Evolutionary conservation across 2,797 vertebrate species (phyloP).

Genomic region (Capromys pilorides): DNA sequence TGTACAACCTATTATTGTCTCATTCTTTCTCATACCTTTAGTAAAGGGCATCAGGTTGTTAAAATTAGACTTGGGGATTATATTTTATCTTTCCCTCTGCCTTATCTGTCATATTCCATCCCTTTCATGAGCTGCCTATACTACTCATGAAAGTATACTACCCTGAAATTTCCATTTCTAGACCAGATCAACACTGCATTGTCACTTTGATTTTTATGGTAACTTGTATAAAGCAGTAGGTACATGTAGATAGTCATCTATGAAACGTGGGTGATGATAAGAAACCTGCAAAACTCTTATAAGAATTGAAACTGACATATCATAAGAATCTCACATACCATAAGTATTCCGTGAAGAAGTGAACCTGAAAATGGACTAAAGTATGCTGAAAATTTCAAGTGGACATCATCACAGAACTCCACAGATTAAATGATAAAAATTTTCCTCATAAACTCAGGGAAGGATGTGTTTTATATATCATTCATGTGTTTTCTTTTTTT

Average conservation of each 20-base stretch:
- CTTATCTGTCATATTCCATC: neutral
- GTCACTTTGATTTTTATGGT: neutral
- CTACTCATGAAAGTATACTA: neutral
- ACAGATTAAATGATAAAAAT: neutral
- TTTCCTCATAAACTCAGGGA: neutral
- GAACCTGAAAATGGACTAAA: neutral
- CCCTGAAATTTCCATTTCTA: neutral
- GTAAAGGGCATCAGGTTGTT: neutral
- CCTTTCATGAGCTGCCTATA: neutral
- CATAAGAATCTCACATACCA: neutral
- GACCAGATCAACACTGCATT: neutral
- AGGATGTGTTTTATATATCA: neutral
- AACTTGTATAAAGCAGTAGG: neutral
- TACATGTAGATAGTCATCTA: neutral
- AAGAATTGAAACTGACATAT: conserved; percentile 27
- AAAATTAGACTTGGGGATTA: neutral
- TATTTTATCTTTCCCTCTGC: neutral
- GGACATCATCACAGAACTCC: neutral
- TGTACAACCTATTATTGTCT: neutral
- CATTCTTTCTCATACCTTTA: neutral
- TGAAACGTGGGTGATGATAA: neutral
- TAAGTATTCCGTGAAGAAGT: neutral
- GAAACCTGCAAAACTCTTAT: neutral
- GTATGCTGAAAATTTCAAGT: neutral
- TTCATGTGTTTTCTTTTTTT: neutral